Evolutionary conservation across 1,140 invertebrate genomes (phyloP).

Genomic region (Prorops nasuta): DNA sequence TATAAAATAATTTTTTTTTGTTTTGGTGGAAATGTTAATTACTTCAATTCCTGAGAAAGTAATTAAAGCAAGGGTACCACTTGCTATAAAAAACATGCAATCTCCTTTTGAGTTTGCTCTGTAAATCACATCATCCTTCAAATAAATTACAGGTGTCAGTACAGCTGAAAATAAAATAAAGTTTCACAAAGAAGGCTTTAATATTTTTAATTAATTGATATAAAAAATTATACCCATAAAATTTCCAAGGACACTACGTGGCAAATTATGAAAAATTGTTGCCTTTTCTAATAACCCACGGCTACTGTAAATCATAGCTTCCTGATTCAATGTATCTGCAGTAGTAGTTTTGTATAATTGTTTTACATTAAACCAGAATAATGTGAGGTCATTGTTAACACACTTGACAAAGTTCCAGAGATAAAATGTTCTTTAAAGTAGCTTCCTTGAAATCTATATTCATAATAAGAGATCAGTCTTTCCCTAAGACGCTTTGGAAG

Average conservation of each 20-base stretch:
- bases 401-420: constrained; percentile 32
- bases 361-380: neutral
- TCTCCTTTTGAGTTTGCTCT: constrained; percentile 51
- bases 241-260: constrained; percentile 25
- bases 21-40: too few relatives aligned
- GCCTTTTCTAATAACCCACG: constrained; percentile 29
- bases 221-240: constrained; percentile 31
- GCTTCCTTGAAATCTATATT: constrained; percentile 37
- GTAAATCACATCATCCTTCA: constrained; percentile 47
- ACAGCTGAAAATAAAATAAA: constrained; percentile 17
- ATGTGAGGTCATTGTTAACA: constrained; percentile 4
- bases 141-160: constrained; percentile 33
- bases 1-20: too few relatives aligned
- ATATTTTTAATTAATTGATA: neutral
- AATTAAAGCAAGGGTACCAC: constrained; percentile 59
- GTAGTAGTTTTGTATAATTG: neutral
- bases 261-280: constrained; percentile 29
- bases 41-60: constrained; percentile 58
- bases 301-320: constrained; percentile 31
- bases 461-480: constrained; percentile 36
- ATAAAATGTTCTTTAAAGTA: constrained; percentile 43
- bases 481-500: constrained; percentile 26
- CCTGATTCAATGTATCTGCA: constrained; percentile 36
- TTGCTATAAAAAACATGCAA: constrained; percentile 61
- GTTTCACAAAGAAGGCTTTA: too few relatives aligned